A percentile compares a stretch with the other conserved stretches of the same genome.
Evolutionary conservation across 2,888 invertebrate genomes (phyloP).

Genomic region (Abrostola triplasia): DNA sequence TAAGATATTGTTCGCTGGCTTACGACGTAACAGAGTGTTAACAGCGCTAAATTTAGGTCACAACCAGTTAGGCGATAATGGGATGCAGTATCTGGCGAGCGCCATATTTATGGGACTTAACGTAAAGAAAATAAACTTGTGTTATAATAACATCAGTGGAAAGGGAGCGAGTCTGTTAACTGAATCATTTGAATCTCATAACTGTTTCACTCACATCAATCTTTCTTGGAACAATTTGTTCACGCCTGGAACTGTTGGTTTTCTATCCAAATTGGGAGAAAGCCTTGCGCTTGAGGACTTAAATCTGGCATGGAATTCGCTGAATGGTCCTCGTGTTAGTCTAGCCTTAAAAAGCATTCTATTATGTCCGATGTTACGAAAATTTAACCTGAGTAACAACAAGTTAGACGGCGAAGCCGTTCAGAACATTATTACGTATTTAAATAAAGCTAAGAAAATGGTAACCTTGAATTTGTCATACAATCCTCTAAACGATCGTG

Average conservation of each 20-base stretch:
- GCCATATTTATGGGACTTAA: constrained; percentile 63
- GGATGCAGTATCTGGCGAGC: constrained; percentile 62
- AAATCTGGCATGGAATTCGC: constrained; percentile 74
- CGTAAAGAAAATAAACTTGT: constrained; percentile 67
- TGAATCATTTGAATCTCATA: constrained; percentile 69
- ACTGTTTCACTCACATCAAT: constrained; percentile 68
- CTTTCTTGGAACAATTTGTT: constrained; percentile 76
- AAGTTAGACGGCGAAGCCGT: constrained; percentile 65
- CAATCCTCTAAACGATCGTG: constrained; percentile 69
- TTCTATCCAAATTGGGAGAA: constrained; percentile 64
- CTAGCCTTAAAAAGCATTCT: constrained; percentile 62
- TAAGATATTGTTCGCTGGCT: constrained; percentile 56
- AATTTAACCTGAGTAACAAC: constrained; percentile 73
- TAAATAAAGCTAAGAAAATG: constrained; percentile 66
- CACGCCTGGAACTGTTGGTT: constrained; percentile 57
- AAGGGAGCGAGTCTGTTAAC: constrained; percentile 62
- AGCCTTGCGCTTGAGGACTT: constrained; percentile 65
- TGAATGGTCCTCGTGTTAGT: constrained; percentile 64
- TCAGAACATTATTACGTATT: constrained; percentile 45
- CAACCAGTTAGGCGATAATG: constrained; percentile 70
- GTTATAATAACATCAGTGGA: constrained; percentile 69
- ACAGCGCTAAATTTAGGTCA: constrained; percentile 64
- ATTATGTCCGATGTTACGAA: constrained; percentile 59
- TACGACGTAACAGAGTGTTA: constrained; percentile 63
- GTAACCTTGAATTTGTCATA: constrained; percentile 69